These are phyloP conservation scores for Philonicus albiceps DNA, from an alignment of 2,888 invertebrate species.

Conservation along the genomic window DNA sequence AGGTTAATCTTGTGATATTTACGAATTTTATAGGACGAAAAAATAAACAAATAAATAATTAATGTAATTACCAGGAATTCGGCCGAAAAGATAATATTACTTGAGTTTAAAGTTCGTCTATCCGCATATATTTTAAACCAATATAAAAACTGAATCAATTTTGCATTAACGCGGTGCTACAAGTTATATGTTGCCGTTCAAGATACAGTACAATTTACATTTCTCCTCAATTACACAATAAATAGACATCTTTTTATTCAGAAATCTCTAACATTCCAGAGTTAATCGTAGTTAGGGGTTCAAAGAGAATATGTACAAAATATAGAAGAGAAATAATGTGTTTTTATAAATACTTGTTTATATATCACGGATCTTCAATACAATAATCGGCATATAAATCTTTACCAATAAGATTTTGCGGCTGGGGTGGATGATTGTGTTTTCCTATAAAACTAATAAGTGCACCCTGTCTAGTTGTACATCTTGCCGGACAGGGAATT, in stretches of 20 bases:
- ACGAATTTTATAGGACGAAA: background rate
- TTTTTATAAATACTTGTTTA: background rate
- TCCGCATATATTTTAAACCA: no score
- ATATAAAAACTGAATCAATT: no score
- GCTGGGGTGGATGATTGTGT: conserved; percentile 51
- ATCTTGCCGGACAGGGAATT: conserved; percentile 50
- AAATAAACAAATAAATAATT: background rate
- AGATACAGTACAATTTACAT: background rate
- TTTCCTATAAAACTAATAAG: conserved; percentile 50
- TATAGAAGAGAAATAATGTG: background rate
- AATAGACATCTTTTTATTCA: background rate
- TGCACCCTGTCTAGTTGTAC: conserved; percentile 51
- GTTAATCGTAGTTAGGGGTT: background rate
- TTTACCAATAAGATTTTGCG: conserved; percentile 39
- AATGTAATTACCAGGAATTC: background rate
- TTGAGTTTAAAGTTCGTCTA: no score
- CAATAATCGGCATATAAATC: conserved; percentile 49
- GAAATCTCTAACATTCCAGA: no score
- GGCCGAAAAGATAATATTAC: background rate
- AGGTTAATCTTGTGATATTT: background rate
- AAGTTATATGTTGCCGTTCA: background rate
- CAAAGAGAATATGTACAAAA: background rate
- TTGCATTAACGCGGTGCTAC: no score
- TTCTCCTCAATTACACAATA: no score
- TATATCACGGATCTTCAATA: conserved; percentile 51